Conservation (phyloP, 1,140 invertebrate genomes). For the Papilio aristodemus region DNA sequence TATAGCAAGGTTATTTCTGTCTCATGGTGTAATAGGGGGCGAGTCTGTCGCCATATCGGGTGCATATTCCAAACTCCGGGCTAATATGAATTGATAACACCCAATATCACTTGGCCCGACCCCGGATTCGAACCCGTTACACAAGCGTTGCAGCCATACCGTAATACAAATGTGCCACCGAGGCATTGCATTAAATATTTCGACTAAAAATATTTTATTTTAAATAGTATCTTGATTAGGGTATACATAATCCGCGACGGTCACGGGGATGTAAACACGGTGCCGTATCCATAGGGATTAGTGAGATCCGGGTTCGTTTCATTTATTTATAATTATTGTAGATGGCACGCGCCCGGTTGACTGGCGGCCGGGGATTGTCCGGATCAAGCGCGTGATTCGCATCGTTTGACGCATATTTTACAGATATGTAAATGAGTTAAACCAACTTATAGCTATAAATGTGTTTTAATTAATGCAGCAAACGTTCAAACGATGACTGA, state of each 20-base stretch:
- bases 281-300: constrained; percentile 13
- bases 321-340: constrained; percentile 33
- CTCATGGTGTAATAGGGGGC: too few species aligned
- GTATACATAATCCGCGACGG: constrained; percentile 14
- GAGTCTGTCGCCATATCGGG: too few species aligned
- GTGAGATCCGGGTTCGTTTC: constrained; percentile 10
- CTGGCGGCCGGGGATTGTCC: constrained; percentile 1
- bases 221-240: constrained; percentile 7
- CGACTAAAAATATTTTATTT: too few species aligned
- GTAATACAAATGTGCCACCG: too few species aligned
- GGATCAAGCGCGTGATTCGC: not conserved
- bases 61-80: too few species aligned
- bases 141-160: too few species aligned
- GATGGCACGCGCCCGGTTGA: not conserved
- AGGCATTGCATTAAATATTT: not conserved
- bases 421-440: not conserved
- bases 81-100: too few species aligned
- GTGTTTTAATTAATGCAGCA: too few species aligned
- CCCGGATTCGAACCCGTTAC: too few species aligned
- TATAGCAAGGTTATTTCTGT: too few species aligned
- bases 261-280: constrained; percentile 26
- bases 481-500: too few species aligned
- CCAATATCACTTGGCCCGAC: too few species aligned
- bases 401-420: not conserved
- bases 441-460: not conserved